Percentiles rank a stretch among this genome's conserved stretches.
These are phyloP conservation scores for Perdita meconis DNA, from an alignment of 2,888 invertebrate genomes.

Conservation along the genomic window DNA sequence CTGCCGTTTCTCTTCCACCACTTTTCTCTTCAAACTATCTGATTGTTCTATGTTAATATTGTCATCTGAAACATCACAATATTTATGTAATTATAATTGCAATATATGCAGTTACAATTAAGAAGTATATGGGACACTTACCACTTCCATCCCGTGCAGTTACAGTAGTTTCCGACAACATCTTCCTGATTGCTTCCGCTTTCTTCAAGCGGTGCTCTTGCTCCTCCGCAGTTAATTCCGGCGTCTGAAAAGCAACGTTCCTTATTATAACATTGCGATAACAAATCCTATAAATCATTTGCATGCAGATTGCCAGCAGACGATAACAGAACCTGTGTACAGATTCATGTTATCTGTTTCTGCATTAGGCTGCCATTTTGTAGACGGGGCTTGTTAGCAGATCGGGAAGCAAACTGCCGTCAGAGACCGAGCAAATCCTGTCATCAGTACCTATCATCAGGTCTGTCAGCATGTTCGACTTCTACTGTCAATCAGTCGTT, in stretches of 20 bases:
- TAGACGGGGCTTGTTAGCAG: too few relatives aligned
- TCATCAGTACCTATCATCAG: too few relatives aligned
- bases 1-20: slow-evolving; percentile 93
- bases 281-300: too few relatives aligned
- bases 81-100: background rate
- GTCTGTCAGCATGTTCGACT: too few relatives aligned
- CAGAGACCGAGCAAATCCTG: too few relatives aligned
- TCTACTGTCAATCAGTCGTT: too few relatives aligned
- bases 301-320: too few relatives aligned
- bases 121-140: slow-evolving; percentile 37
- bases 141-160: slow-evolving; percentile 81
- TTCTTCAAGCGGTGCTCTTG: slow-evolving; percentile 93
- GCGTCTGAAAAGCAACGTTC: slow-evolving; percentile 85
- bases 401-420: too few relatives aligned
- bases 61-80: slow-evolving; percentile 70
- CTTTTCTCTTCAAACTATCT: slow-evolving; percentile 88
- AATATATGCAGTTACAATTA: background rate
- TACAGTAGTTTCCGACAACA: slow-evolving; percentile 91
- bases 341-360: too few relatives aligned
- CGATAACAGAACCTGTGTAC: too few relatives aligned
- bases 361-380: too few relatives aligned
- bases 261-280: too few relatives aligned
- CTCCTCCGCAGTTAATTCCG: slow-evolving; percentile 94
- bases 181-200: slow-evolving; percentile 95
- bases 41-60: slow-evolving; percentile 76